These are phyloP conservation scores for Taenaris catops DNA, from an alignment of 2,888 invertebrate species.

Conservation along the genomic window DNA sequence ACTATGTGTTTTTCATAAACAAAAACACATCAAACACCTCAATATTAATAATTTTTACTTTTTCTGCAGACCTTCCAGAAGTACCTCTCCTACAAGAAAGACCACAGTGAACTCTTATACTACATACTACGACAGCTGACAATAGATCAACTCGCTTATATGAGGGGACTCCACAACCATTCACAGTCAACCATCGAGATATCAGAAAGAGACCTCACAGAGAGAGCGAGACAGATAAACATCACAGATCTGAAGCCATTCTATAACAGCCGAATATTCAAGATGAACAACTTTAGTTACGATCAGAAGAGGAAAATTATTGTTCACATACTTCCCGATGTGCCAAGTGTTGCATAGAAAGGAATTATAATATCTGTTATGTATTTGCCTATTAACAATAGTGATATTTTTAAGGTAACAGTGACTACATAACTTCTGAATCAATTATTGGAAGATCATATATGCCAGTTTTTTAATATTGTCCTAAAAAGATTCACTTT, in stretches of 20 bases:
- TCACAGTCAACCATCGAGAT: conserved; percentile 89
- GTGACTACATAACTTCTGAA: no score
- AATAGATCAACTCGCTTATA: conserved; percentile 93
- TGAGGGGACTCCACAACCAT: conserved; percentile 84
- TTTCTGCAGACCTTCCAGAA: conserved; percentile 97
- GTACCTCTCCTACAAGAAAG: conserved; percentile 95
- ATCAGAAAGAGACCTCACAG: conserved; percentile 82
- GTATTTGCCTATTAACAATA: no score
- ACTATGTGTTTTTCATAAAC: no score
- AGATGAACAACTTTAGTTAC: conserved; percentile 91
- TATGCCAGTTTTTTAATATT: no score
- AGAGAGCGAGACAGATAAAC: conserved; percentile 94
- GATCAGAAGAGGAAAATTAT: conserved; percentile 92
- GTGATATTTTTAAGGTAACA: no score
- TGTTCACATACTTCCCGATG: conserved; percentile 87
- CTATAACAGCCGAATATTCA: conserved; percentile 94
- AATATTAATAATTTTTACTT: not conserved
- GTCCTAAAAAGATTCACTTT: no score
- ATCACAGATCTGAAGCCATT: conserved; percentile 94
- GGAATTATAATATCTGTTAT: no score
- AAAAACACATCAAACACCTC: no score
- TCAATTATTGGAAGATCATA: no score
- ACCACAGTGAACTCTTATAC: conserved; percentile 96
- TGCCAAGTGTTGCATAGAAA: conserved; percentile 40
- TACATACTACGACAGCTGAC: conserved; percentile 96